Evolutionary conservation across 2,888 invertebrate species (phyloP).

Genomic region (Choristoneura rosaceana): DNA sequence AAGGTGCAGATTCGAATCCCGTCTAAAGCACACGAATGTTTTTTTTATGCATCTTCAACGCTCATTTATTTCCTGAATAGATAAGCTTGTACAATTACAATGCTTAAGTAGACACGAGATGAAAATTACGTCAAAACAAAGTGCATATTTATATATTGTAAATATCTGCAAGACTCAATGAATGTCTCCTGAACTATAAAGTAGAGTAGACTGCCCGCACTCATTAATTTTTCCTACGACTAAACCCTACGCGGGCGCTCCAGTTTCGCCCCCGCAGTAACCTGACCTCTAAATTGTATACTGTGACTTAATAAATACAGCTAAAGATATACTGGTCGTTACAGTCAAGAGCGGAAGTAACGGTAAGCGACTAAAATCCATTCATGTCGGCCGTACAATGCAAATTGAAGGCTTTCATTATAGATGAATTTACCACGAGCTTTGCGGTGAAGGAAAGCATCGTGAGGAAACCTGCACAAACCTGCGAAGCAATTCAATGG

Average conservation of each 20-base stretch:
- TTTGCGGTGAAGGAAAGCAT: too few species aligned
- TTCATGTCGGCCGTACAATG: conserved; percentile 20
- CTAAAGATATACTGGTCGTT: conserved; percentile 5
- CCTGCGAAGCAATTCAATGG: too few species aligned
- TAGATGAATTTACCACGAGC: too few species aligned
- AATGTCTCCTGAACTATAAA: background rate
- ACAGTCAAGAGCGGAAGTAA: conserved; percentile 20
- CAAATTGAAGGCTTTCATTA: conserved; percentile 7
- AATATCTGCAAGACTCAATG: background rate
- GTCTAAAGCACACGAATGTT: too few species aligned
- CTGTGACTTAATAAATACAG: background rate
- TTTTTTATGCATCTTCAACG: too few species aligned
- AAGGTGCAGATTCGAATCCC: too few species aligned
- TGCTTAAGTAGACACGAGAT: too few species aligned
- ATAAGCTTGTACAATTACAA: too few species aligned
- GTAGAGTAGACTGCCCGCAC: conserved; percentile 8
- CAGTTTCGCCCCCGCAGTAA: background rate
- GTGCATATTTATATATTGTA: too few species aligned
- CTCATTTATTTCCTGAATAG: too few species aligned
- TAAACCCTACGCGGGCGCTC: conserved; percentile 13
- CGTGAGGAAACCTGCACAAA: too few species aligned
- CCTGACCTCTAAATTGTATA: conserved; percentile 5
- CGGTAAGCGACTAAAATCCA: conserved; percentile 18
- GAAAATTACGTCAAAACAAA: background rate
- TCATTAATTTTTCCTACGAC: conserved; percentile 21